Base-by-base conservation (phyloP, 2,888 invertebrate genomes). In the Mesochorus sp. region DNA sequence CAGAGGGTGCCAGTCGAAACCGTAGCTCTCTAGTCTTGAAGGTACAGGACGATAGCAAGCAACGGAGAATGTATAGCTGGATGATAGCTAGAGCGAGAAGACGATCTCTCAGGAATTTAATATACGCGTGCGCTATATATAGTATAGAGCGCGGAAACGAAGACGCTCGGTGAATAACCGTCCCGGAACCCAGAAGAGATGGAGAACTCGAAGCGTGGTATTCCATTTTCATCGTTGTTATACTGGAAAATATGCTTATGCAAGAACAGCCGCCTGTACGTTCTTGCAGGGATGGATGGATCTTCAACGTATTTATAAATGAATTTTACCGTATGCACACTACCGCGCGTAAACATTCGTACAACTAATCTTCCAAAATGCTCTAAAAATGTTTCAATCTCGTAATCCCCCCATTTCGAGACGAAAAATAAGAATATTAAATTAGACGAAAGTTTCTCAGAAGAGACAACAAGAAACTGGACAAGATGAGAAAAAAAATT, bases 81-180 rank as follows among this genome's bases (percentile, higher is more conserved):
- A 26, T 53, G 66, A 67, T 28, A 19, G 68, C 51, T 49, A 53
- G 53, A 47, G 59, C 62, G 37, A 53, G 67, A 75, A 55, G 79
- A 83, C 82, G 84, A 85, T 84, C 83, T 85, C 83, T 71, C 72
- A 82, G 86, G 84, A 87, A 87, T 87, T 87, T 87, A 86, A 86
- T 87, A 86, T 85, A 82, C 85, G 81, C 75, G 67, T 71, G 71
- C 76, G 57, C 42, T 70, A 75, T 57, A 57, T 61, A 76, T 61
- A 51, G 24, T 42, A n/a, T n/a, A n/a, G n/a, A 44, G 51, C 49
- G 14, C 14, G 14, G 51, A 74, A 59, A 51, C 57, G 57, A 68
- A 74, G 64, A 49, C 28, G 10, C 53, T 49, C 37, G n/a, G 62
- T 55, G 61, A 44, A 72, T 79, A 59, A 59, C 42, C 70, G 31